Evolutionary conservation across 2,888 invertebrate genomes (phyloP).

Genomic region (Cinara cedri): DNA sequence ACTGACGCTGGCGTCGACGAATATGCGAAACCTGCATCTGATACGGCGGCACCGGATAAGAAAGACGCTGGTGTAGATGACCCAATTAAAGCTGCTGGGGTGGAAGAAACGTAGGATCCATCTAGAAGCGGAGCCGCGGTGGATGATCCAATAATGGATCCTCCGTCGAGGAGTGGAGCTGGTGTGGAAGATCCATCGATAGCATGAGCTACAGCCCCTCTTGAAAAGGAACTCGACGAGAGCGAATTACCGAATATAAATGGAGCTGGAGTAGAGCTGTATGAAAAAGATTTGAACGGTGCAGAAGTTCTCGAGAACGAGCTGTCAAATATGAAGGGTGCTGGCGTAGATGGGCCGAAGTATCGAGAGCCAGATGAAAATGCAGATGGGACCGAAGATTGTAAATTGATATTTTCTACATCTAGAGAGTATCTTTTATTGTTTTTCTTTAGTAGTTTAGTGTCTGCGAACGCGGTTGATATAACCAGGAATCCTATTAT

Average conservation of each 20-base stretch:
- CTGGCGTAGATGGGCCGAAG: slow-evolving; percentile 14
- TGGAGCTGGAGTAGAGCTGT: slow-evolving; percentile 22
- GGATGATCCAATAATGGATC: slow-evolving; percentile 19
- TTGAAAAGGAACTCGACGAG: slow-evolving; percentile 10
- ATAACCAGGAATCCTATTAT: slow-evolving; percentile 34
- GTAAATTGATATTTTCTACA: neutral
- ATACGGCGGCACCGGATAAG: slow-evolving; percentile 9
- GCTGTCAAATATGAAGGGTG: slow-evolving; percentile 5
- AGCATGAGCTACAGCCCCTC: neutral
- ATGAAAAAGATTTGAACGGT: slow-evolving; percentile 33
- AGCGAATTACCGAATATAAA: neutral
- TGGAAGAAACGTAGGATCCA: slow-evolving; percentile 5
- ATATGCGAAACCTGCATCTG: slow-evolving; percentile 55
- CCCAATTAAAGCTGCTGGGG: neutral
- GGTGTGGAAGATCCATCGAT: neutral
- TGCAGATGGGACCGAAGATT: neutral
- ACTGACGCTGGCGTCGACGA: slow-evolving; percentile 7
- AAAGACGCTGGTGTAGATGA: slow-evolving; percentile 10
- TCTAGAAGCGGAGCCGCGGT: slow-evolving; percentile 10
- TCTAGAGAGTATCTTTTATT: neutral
- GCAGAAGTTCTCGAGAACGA: slow-evolving; percentile 16
- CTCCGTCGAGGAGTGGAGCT: neutral
- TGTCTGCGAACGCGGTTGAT: slow-evolving; percentile 23
- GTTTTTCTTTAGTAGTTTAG: neutral
- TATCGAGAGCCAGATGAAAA: slow-evolving; percentile 18